Base-by-base conservation (phyloP, 2,888 invertebrate genomes). In the Auanema freiburgensis region DNA sequence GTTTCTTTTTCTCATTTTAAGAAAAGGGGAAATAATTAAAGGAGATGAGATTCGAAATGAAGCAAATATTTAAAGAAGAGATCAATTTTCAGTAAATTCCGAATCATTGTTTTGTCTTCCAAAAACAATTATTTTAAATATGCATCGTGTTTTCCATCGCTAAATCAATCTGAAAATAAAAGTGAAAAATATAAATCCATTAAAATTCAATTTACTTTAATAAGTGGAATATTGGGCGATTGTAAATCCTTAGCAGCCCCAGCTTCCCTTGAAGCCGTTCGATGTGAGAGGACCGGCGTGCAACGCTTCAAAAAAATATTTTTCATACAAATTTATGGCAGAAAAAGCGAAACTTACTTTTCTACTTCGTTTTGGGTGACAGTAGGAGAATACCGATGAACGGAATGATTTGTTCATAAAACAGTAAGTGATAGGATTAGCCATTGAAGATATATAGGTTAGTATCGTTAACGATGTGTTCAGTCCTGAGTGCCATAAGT, bases 401-500 rank as follows among this genome's bases (percentile, higher is more conserved):
- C 75, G 67, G 61, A 76, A 76, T 14, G 72, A 72, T 73, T 89
- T 88, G 85, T 92, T 92, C 92, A 92, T 92, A 87, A 93, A 92
- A 85, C 92, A 92, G 84, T 92, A 93, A 0, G 92, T 92, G 78
- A 92, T 91, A 0, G 92, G 92, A 83, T 93, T 93, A 16, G 77
- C 72, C 56, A 75, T 54, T 2, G 77, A 75, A 18, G 72, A 72
- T 57, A 77, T 59, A 65, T 77, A 77, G 23, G 77, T 77, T 44
- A 77, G 61, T 44, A 74, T 66, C 21, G 77, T 77, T 18, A 77
- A 60, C 40, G 64, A 62, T 6, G 71, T 71, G 65, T 77, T 77
- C 52, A 76, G 65, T 12, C 67, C 66, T 16, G 71, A 56, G 50
- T 76, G 68, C 74, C 74, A 76, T 23, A 74, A 57, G 41, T 66